Evolutionary conservation across 2,888 invertebrate genomes (phyloP), one percentile per base, ranked within the genome.

Genomic region (Stenchaetothrips biformis): DNA sequence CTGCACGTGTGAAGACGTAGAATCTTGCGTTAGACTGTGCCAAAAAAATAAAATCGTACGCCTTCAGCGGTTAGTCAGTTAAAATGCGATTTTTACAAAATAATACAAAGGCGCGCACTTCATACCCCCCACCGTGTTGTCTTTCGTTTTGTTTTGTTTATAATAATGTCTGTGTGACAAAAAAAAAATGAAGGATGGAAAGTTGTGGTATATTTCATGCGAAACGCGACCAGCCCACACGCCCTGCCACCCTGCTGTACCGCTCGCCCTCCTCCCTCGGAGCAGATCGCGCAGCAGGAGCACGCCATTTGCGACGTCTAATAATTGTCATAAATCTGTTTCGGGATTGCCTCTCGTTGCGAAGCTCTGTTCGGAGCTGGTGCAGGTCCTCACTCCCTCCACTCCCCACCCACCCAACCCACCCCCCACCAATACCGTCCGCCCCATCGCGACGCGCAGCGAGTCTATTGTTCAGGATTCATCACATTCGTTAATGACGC

Each of bases 401-500:
- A 7, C 49, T 49, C 53, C 8, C 53, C 4, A 11, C 53, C 2
- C 8, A 49, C 13, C 53, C 13, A 6, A 13, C 53, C 53, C 18
- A 13, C 53, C 53, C 53, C 13, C 53, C 53, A 11, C 25, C 67
- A 74, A 74, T 74, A 8, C 67, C 67, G 25, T 13, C 37, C 37
- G n/a, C 67, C 25, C 67, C 67, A 9, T 18, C 21, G 67, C 67
- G 67, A 11, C 25, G 21, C 67, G 6, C 21, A 21, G 67, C 67
- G 67, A 74, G 21, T 74, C 67, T 74, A 74, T 74, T 74, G 67
- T 74, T 74, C 67, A 74, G 67, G 67, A 74, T 74, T 74, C 67
- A 74, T 74, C 67, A 74, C 67, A 74, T 74, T 74, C 67, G 67
- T 74, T 74, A 74, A 74, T 74, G 67, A 74, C 67, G 67, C 67